phyloP scores from a whole-genome alignment of 1,140 invertebrate species.

The Mycetomoellerius zeteki region DNA sequence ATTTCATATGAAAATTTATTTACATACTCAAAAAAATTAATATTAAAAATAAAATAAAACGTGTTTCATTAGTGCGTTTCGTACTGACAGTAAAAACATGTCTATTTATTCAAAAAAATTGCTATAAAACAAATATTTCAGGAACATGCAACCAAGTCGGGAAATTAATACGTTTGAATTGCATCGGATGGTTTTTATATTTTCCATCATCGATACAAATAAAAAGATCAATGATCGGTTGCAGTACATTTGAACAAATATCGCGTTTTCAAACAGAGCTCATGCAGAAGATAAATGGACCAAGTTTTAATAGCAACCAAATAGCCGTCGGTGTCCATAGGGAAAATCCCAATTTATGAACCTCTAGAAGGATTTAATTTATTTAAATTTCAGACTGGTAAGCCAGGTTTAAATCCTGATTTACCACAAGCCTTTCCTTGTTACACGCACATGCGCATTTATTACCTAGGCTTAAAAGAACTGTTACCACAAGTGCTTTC shows the following conservation, averaged over 20 bases:
- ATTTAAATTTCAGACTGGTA: constrained; percentile 75
- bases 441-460: constrained; percentile 53
- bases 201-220: neutral
- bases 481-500: constrained; percentile 64
- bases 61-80: neutral
- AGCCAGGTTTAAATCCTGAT: constrained; percentile 77
- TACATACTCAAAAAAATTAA: neutral
- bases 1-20: neutral
- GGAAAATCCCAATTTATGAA: constrained; percentile 78
- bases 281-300: constrained; percentile 30
- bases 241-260: constrained; percentile 31
- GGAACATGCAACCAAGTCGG: neutral
- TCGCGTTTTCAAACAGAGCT: constrained; percentile 56
- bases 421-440: constrained; percentile 78
- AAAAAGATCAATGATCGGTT: constrained; percentile 54
- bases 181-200: constrained; percentile 34
- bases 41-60: neutral
- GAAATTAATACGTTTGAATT: constrained; percentile 14
- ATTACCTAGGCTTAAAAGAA: constrained; percentile 53
- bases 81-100: neutral
- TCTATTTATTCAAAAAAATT: neutral
- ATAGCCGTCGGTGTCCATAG: constrained; percentile 67
- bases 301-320: constrained; percentile 73
- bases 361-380: constrained; percentile 76
- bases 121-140: neutral